These are phyloP conservation scores for Lithobates pipiens DNA, from an alignment of 2,797 vertebrate genomes.

Conservation along the genomic window DNA sequence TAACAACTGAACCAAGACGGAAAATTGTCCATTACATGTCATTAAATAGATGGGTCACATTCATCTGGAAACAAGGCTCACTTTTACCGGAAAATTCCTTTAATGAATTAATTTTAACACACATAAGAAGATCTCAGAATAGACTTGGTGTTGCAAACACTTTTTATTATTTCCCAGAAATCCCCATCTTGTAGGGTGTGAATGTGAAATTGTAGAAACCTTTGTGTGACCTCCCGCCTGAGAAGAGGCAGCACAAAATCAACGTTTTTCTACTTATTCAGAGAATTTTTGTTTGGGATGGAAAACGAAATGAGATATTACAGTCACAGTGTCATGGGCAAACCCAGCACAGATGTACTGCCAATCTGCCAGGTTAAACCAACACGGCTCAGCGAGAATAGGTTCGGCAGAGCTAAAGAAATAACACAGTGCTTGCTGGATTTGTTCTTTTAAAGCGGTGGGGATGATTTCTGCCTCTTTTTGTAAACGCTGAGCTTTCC, in stretches of 20 bases:
- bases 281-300: constrained; percentile 41
- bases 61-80: no score
- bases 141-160: background rate
- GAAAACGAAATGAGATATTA: constrained; percentile 43
- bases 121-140: background rate
- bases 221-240: constrained; percentile 9
- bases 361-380: constrained; percentile 42
- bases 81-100: background rate
- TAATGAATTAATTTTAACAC: background rate
- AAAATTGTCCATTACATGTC: no score
- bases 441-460: constrained; percentile 6
- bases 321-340: constrained; percentile 35
- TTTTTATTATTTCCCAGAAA: background rate
- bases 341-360: constrained; percentile 30
- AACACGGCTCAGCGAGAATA: constrained; percentile 26
- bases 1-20: no score
- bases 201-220: background rate
- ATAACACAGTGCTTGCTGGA: constrained; percentile 4
- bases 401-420: constrained; percentile 19
- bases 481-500: constrained; percentile 1
- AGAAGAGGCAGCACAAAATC: constrained; percentile 28
- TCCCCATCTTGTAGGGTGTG: background rate
- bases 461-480: constrained; percentile 10
- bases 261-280: constrained; percentile 25
- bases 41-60: no score